Evolutionary conservation across 2,797 vertebrate species (phyloP).

Genomic region (Myotis daubentonii): DNA sequence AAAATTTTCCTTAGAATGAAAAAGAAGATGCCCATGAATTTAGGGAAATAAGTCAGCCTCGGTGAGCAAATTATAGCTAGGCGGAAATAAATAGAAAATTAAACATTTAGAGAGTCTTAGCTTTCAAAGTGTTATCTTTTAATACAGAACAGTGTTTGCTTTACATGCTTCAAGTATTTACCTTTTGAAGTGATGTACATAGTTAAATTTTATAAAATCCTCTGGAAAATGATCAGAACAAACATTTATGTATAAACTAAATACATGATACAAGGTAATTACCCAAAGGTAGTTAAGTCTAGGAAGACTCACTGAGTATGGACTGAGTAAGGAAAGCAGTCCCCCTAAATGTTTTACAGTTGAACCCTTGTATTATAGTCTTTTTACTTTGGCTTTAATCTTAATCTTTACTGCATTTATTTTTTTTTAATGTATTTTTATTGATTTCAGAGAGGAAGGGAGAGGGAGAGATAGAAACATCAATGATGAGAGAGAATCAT

Average conservation of each 20-base stretch:
- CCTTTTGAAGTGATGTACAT: not conserved
- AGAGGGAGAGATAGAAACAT: too few species aligned
- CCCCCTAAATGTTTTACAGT: not conserved
- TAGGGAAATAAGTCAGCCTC: not conserved
- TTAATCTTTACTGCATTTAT: slow-evolving; percentile 45
- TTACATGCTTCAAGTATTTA: not conserved
- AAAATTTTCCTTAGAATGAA: not conserved
- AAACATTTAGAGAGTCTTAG: not conserved
- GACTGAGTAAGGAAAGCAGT: not conserved
- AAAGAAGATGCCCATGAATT: not conserved
- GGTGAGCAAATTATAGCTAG: not conserved
- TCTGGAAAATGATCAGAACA: not conserved
- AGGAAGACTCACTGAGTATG: not conserved
- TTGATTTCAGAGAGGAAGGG: too few species aligned
- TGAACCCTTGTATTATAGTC: not conserved
- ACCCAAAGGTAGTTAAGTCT: not conserved
- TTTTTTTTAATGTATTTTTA: too few species aligned
- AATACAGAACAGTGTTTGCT: not conserved
- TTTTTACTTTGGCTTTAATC: slow-evolving; percentile 30
- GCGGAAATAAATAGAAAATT: not conserved
- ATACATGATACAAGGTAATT: not conserved
- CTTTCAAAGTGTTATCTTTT: not conserved
- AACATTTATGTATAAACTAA: not conserved
- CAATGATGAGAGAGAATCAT: too few species aligned
- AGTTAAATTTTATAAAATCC: not conserved